Percentiles rank a stretch among this genome's conserved stretches.
phyloP scores from a whole-genome alignment of 1,140 invertebrate species.

The Solenopsis invicta region DNA sequence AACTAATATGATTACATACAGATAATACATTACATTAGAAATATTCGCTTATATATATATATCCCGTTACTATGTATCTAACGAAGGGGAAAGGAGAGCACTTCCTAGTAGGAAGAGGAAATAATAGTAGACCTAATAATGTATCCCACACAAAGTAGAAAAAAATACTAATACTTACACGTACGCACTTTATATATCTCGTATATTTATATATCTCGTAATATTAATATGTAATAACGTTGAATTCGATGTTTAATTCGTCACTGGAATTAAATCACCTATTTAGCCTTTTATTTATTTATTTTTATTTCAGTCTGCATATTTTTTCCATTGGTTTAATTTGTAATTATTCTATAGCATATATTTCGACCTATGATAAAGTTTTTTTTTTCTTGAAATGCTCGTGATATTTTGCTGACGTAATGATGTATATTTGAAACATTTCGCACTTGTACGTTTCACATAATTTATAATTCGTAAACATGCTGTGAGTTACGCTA shows the following conservation, averaged over 20 bases:
- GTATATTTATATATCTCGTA: background rate
- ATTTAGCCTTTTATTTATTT: background rate
- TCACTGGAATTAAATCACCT: background rate
- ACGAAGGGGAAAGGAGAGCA: conserved; percentile 40
- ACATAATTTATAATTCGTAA: background rate
- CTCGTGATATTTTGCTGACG: background rate
- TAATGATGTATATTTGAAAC: background rate
- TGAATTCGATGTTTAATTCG: background rate
- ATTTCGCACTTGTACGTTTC: background rate
- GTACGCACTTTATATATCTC: background rate
- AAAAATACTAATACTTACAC: background rate
- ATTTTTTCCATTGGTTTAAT: background rate
- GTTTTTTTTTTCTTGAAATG: background rate
- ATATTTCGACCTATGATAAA: background rate
- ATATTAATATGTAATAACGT: background rate
- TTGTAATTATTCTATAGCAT: background rate
- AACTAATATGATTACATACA: conserved; percentile 27
- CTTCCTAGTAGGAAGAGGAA: conserved; percentile 45
- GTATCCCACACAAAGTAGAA: background rate
- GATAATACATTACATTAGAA: conserved; percentile 11
- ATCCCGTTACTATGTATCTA: background rate
- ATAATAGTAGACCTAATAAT: conserved; percentile 1
- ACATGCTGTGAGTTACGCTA: background rate
- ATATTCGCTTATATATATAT: background rate
- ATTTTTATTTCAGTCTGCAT: background rate